Evolutionary conservation across 2,888 invertebrate species (phyloP), one percentile per base, ranked within the genome.

Genomic region (Exocentrus adspersus): DNA sequence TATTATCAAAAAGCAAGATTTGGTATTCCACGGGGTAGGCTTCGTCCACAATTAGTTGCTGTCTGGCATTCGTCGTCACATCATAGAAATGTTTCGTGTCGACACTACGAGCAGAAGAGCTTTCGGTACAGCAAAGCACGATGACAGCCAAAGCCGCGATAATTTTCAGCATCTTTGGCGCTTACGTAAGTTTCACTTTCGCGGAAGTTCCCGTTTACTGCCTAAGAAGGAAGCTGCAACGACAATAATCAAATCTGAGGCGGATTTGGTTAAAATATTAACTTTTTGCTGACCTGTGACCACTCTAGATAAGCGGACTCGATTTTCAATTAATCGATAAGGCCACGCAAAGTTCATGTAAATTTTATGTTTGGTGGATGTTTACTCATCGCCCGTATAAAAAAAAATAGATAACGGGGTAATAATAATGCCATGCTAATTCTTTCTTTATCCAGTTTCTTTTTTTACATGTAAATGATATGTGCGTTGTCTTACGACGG

Each of bases 331-430:
- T 60, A 21, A 42, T 17, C 16, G 51, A 45, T 54, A 54, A 54
- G 17, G 54, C 42, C 24, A 54, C 54, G 54, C 54, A 54, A 54
- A 54, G 54, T 54, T 54, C 54, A 54, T 54, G 43, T 54, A 42
- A 37, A 54, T 24, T 54, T 54, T 46, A 43, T 54, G 21, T 43
- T 54, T 54, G n/a, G n/a, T n/a, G 24, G 43, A 54, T 54, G 43
- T 28, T 42, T 54, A 30, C 54, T 24, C 53, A 41, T 37, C 21
- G 41, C 32, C 14, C 21, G 24, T 42, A 51, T 24, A 14, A 37
- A n/a, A 37, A 51, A 51, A 32, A 51, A 41, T 41, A 17, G 16
- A 43, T 43, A 20, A 43, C n/a, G n/a, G n/a, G n/a, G n/a, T n/a
- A 43, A n/a, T 17, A 2, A 43, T 16, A 50, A 10, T 20, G 14